phyloP scores from a whole-genome alignment of 2,888 invertebrate genomes.

The Drosophila parthenogenetica region DNA sequence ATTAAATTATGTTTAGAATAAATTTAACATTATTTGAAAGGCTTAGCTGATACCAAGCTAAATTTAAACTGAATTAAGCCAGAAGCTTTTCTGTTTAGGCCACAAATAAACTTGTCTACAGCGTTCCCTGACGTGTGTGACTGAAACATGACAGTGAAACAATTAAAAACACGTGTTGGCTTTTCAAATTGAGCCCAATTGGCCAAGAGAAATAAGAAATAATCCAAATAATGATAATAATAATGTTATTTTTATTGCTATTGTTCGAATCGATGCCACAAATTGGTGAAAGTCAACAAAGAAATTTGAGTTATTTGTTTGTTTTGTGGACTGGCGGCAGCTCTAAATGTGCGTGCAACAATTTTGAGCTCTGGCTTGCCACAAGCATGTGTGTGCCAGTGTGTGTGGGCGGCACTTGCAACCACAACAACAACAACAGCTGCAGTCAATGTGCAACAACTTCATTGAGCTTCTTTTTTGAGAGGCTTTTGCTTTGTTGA shows the following conservation, averaged over 20 bases:
- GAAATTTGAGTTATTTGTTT: slow-evolving; percentile 42
- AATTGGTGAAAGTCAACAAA: slow-evolving; percentile 71
- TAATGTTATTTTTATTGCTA: slow-evolving; percentile 36
- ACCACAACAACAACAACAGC: slow-evolving; percentile 17
- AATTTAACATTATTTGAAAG: not conserved
- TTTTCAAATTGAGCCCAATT: slow-evolving; percentile 12
- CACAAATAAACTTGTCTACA: not conserved
- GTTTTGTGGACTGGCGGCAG: slow-evolving; percentile 6
- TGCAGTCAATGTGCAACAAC: slow-evolving; percentile 39
- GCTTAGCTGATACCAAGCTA: no score
- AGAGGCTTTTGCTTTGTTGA: slow-evolving; percentile 44
- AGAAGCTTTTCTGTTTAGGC: no score
- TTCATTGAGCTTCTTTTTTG: slow-evolving; percentile 63
- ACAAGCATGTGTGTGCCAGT: slow-evolving; percentile 24
- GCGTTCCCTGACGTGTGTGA: not conserved
- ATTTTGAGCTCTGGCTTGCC: slow-evolving; percentile 45
- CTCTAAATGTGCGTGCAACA: slow-evolving; percentile 66
- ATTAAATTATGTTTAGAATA: not conserved
- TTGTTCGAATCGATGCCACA: slow-evolving; percentile 60
- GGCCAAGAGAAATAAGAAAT: slow-evolving; percentile 34
- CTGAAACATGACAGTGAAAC: slow-evolving; percentile 16
- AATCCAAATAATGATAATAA: slow-evolving; percentile 31
- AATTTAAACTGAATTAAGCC: no score
- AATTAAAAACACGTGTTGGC: slow-evolving; percentile 39
- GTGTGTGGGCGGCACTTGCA: slow-evolving; percentile 39